Evolutionary conservation across 2,113 vertebrate species (phyloP), one percentile per base, ranked within the genome.

Genomic region (Delphinapterus leucas): DNA sequence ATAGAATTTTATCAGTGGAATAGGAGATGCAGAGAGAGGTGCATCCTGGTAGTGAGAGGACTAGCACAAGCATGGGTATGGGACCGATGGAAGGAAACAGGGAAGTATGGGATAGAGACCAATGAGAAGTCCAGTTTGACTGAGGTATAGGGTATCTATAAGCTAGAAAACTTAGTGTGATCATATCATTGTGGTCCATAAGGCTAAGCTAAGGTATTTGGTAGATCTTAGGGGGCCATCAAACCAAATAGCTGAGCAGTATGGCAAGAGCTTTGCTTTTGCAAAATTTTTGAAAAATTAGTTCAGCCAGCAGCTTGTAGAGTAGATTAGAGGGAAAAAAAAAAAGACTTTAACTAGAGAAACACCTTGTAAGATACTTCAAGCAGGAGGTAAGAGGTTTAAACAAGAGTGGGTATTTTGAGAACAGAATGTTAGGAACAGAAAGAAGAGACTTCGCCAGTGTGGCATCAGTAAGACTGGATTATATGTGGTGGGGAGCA

Each of bases 261-360:
- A 49, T 55, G 47, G 11, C 36, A 76, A 76, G 60, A 86, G n/a
- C 18, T 88, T 94, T 74, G 65, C 15, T 76, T 97, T 94, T 95
- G 65, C 95, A 38, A 92, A 68, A 23, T 84, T 79, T 96, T 94
- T 95, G 65, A 96, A 38, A 92, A 79, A 26, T 84, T 79, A 92
- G 41, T 84, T 96, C 60, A 77, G 18, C 8, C 33, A 89, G 60
- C 36, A 73, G 38, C 87, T 88, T 61, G 20, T 76, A 76, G 33
- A 95, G 11, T 91, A 84, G 58, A 83, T 68, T 70, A 44, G 23
- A 61, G 11, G 21, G 2, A 5, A 6, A 3, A n/a, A 3, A 33
- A n/a, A 81, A 3, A 60, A 86, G 25, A 76, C 20, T 44, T 77
- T 44, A 89, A 38, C 28, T 92, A 89, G 87, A 88, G 73, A 93